Evolutionary conservation across 37 sponge, comb jelly and placozoan genomes (phyloP).

Genomic region (Ephydatia muelleri): DNA sequence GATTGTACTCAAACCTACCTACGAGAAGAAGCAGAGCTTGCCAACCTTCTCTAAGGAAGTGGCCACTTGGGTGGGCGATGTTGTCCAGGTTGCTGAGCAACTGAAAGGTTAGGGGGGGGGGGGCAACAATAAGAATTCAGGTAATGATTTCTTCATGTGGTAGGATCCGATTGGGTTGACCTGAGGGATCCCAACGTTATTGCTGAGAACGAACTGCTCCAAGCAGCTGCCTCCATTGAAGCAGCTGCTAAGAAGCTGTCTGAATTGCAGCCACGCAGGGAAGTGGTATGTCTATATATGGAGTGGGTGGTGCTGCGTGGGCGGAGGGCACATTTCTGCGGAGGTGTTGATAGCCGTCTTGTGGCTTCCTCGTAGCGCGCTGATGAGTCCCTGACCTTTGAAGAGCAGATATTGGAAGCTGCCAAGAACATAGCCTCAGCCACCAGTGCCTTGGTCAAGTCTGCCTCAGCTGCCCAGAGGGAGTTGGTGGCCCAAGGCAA

Average conservation of each 20-base stretch:
- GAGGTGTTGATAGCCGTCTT: background rate
- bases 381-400: conserved; percentile 88
- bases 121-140: background rate
- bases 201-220: conserved; percentile 93
- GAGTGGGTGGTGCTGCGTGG: too few relatives aligned
- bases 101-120: conserved; percentile 52
- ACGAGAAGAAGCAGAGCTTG: conserved; percentile 61
- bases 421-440: conserved; percentile 91
- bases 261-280: conserved; percentile 65
- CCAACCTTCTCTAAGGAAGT: conserved; percentile 75
- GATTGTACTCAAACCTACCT: conserved; percentile 62
- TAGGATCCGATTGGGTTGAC: conserved; percentile 83
- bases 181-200: conserved; percentile 88
- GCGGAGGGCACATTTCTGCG: too few relatives aligned
- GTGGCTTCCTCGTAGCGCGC: conserved; percentile 30
- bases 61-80: conserved; percentile 66
- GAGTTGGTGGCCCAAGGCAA: conserved; percentile 93
- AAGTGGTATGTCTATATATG: conserved; percentile 23
- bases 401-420: conserved; percentile 95
- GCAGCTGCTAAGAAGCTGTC: conserved; percentile 96
- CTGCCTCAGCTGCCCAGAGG: conserved; percentile 92
- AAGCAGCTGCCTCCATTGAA: conserved; percentile 96
- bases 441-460: conserved; percentile 86
- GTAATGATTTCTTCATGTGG: background rate
- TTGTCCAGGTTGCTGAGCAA: conserved; percentile 66